These are phyloP conservation scores for Anadara kagoshimensis DNA, from an alignment of 1,140 invertebrate genomes.

Conservation along the genomic window DNA sequence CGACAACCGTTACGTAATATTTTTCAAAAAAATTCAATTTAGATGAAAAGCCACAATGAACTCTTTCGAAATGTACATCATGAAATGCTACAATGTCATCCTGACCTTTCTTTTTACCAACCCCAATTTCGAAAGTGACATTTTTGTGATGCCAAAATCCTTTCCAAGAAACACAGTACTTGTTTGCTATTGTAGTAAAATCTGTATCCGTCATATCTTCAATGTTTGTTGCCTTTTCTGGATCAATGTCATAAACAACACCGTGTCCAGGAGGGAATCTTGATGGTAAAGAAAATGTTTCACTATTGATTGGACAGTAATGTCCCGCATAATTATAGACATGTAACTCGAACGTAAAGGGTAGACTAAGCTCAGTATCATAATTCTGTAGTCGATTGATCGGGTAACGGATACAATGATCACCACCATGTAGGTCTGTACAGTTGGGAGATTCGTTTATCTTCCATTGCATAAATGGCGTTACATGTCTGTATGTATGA, in stretches of 20 bases:
- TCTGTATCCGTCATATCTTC: constrained; percentile 25
- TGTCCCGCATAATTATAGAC: constrained; percentile 42
- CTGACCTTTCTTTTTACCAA: constrained; percentile 12
- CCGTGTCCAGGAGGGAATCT: constrained; percentile 30
- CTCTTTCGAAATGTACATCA: not conserved
- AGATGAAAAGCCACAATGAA: not conserved
- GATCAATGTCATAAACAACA: constrained; percentile 28
- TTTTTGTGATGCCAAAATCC: constrained; percentile 38
- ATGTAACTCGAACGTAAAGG: constrained; percentile 33
- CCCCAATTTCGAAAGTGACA: constrained; percentile 10
- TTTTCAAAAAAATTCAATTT: not conserved
- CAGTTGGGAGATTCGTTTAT: not conserved
- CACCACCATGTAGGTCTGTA: not conserved
- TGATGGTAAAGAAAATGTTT: constrained; percentile 32
- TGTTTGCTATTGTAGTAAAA: not conserved
- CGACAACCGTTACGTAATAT: constrained; percentile 8
- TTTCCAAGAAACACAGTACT: constrained; percentile 33
- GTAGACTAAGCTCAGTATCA: not conserved
- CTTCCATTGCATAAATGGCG: constrained; percentile 8
- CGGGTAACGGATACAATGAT: constrained; percentile 26
- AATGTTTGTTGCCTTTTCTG: not conserved
- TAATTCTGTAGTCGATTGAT: constrained; percentile 15
- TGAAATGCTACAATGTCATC: constrained; percentile 26
- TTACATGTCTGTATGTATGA: not conserved
- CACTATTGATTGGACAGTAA: constrained; percentile 20